Percentiles rank a stretch among this genome's conserved stretches.
phyloP scores from a whole-genome alignment of 2,113 vertebrate species.

The Otis tarda region DNA sequence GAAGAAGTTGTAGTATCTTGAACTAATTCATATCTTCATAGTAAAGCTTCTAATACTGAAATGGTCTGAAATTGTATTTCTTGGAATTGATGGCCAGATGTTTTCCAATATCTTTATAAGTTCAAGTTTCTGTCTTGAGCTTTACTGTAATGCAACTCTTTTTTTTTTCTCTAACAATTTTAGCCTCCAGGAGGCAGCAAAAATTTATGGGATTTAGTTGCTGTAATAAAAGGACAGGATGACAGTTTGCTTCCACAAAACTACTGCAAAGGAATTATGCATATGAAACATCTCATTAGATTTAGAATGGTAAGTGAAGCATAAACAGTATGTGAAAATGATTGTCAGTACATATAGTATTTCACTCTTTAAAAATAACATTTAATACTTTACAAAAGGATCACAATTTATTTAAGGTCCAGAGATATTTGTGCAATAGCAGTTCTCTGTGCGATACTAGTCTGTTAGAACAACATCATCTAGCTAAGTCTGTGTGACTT shows the following conservation, averaged over 20 bases:
- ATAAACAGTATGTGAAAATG: background rate
- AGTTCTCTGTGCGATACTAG: background rate
- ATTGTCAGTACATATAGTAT: background rate
- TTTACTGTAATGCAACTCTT: background rate
- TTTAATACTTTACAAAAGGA: background rate
- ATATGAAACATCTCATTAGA: slow-evolving; percentile 91
- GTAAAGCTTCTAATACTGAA: background rate
- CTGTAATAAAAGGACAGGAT: slow-evolving; percentile 91
- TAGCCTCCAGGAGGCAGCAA: slow-evolving; percentile 94
- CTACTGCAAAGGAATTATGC: slow-evolving; percentile 95
- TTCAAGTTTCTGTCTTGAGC: background rate
- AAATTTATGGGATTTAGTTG: slow-evolving; percentile 95
- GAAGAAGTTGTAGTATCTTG: background rate
- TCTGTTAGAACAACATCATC: background rate
- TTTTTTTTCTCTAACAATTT: background rate
- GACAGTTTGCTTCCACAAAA: slow-evolving; percentile 92
- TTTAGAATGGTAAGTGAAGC: slow-evolving; percentile 87
- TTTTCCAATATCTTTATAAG: background rate
- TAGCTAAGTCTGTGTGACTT: background rate
- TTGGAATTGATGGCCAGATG: background rate
- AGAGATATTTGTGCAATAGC: background rate
- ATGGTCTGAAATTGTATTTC: background rate
- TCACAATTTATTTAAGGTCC: background rate
- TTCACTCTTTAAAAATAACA: background rate
- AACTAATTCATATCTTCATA: background rate